A percentile compares a stretch with the other conserved stretches of the same genome.
Evolutionary conservation across 2,113 vertebrate genomes (phyloP).

Genomic region (Pachypanchax playfairii): DNA sequence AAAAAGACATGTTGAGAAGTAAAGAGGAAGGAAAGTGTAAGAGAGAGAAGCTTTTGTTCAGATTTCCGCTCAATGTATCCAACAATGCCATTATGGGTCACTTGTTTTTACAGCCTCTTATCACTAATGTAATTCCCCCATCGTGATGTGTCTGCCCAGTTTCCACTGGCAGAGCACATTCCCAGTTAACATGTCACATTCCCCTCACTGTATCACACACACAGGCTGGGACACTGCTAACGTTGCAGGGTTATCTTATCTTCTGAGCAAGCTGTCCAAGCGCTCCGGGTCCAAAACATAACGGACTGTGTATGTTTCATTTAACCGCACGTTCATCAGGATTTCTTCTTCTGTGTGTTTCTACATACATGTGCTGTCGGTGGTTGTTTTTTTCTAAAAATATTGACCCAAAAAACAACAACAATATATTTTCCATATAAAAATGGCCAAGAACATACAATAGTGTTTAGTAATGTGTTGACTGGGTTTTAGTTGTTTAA

Average conservation of each 20-base stretch:
- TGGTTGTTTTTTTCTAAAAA: no score
- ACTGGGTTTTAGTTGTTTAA: no score
- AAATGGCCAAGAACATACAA: no score
- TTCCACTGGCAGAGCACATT: constrained; percentile 48
- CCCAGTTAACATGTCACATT: constrained; percentile 50
- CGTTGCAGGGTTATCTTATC: constrained; percentile 59
- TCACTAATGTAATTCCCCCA: constrained; percentile 42
- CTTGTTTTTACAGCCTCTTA: constrained; percentile 61
- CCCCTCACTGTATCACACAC: constrained; percentile 31
- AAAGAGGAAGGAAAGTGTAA: background rate
- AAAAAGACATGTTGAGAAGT: constrained; percentile 3
- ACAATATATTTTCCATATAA: no score
- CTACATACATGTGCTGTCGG: no score
- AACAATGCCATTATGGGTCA: constrained; percentile 48
- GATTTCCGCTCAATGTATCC: constrained; percentile 37
- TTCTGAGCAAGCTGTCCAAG: constrained; percentile 20
- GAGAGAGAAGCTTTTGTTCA: background rate
- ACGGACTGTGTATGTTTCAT: constrained; percentile 1
- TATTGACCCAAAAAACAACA: no score
- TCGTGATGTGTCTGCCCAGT: constrained; percentile 34
- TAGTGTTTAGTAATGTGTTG: no score
- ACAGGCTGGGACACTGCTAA: constrained; percentile 17
- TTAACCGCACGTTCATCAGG: constrained; percentile 7
- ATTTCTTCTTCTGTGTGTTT: constrained; percentile 1
- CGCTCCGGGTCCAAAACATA: constrained; percentile 27